These are phyloP conservation scores for Camelus dromedarius DNA, from an alignment of 2,113 vertebrate genomes.

Conservation along the genomic window DNA sequence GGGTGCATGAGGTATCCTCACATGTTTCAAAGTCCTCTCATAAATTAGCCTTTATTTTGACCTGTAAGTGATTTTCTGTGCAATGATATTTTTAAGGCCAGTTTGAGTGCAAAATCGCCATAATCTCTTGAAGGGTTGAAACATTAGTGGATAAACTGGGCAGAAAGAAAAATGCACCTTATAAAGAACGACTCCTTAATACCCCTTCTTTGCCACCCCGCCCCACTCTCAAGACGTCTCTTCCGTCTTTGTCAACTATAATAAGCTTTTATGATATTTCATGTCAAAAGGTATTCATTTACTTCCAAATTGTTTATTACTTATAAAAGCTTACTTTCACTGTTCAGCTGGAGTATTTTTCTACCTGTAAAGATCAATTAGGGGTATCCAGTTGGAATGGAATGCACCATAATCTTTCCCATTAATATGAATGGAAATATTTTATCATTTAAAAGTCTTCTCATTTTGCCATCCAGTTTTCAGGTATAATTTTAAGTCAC, in stretches of 20 bases:
- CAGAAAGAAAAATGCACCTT: constrained; percentile 18
- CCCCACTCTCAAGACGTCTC: not conserved
- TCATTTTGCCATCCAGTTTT: not conserved
- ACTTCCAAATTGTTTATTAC: constrained; percentile 32
- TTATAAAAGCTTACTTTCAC: constrained; percentile 9
- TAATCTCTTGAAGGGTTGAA: not conserved
- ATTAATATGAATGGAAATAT: constrained; percentile 16
- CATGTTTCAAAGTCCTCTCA: constrained; percentile 34
- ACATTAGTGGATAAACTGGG: not conserved
- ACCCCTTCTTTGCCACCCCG: not conserved
- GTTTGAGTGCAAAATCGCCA: not conserved
- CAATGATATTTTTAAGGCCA: constrained; percentile 2
- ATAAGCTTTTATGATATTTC: constrained; percentile 16
- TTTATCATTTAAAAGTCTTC: constrained; percentile 30
- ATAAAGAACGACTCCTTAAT: not conserved
- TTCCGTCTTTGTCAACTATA: not conserved
- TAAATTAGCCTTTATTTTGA: constrained; percentile 45
- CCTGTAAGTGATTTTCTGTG: not conserved
- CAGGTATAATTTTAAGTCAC: constrained; percentile 10
- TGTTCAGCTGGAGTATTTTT: constrained; percentile 45
- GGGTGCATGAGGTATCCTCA: not conserved
- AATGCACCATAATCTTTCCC: not conserved
- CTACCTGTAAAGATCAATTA: not conserved
- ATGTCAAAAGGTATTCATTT: constrained; percentile 16
- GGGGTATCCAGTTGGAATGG: not conserved